Evolutionary conservation across 2,888 invertebrate genomes (phyloP), one percentile per base, ranked within the genome.

Genomic region (Euplagia quadripunctaria): DNA sequence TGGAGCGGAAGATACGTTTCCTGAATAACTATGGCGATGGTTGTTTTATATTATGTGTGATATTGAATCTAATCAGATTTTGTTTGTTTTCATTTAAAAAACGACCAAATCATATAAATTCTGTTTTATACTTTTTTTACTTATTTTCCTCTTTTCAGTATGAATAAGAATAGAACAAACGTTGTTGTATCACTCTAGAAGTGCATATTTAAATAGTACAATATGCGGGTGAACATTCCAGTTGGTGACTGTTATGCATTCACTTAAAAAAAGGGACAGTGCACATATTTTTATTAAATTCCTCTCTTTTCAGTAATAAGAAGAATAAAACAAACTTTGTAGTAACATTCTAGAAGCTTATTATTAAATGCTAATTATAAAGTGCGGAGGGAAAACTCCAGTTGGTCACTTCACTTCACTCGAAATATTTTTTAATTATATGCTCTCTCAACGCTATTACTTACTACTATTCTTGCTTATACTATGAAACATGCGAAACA

Each of bases 21-120:
- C 76, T 80, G 88, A 89, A 88, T 89, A 88, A 87, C 82, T 88
- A 87, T 83, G 78, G 74, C 68, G 77, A 64, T 79, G 78, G 76
- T 77, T 66, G 78, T 68, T 83, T 81, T 85, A 31, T 87, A 82
- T 82, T 80, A 70, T 72, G 66, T 66, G 66, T 71, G 41, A 63
- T 58, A n/a, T 67, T 70, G 74, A 64, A 74, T 73, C 64, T 72
- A 70, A 69, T 65, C 71, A 79, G 65, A n/a, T 55, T n/a, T 55
- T 55, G 43, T 43, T 43, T 43, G 43, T 6, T 43, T 43, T 6
- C n/a, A n/a, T n/a, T n/a, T n/a, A n/a, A n/a, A n/a, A n/a, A n/a
- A n/a, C n/a, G n/a, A n/a, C n/a, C n/a, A n/a, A n/a, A n/a, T n/a
- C n/a, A n/a, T n/a, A n/a, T n/a, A n/a, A n/a, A n/a, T n/a, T n/a